Percentiles rank a stretch among this genome's conserved stretches.
Evolutionary conservation across 1,140 invertebrate genomes (phyloP).

Genomic region (Caenorhabditis brenneri): DNA sequence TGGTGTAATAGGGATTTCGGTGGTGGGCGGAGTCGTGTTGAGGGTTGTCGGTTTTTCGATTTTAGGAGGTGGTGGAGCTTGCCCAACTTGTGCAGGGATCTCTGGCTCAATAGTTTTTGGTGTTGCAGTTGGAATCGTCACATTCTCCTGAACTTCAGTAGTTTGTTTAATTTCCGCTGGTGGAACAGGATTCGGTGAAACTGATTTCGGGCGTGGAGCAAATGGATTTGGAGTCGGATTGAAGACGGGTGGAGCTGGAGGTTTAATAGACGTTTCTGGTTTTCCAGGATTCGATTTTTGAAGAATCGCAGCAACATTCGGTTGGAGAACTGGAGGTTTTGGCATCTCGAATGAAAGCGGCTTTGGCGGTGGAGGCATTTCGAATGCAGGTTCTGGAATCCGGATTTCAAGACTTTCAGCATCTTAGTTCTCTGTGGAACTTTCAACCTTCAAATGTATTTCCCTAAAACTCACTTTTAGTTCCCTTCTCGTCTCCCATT

Average conservation of each 20-base stretch:
- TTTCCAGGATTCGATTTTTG: background rate
- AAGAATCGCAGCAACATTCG: background rate
- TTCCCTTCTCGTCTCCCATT: background rate
- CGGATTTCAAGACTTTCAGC: too few relatives aligned
- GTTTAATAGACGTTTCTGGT: background rate
- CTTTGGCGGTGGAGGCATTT: slow-evolving; percentile 4
- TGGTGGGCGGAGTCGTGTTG: background rate
- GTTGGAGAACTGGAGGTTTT: slow-evolving; percentile 15
- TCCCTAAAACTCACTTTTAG: slow-evolving; percentile 10
- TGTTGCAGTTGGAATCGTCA: too few relatives aligned
- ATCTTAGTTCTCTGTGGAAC: background rate
- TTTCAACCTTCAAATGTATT: background rate
- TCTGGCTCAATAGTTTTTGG: background rate
- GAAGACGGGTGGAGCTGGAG: background rate
- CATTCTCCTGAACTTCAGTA: background rate
- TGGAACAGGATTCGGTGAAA: background rate
- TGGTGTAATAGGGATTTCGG: slow-evolving; percentile 18
- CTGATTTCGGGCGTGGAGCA: slow-evolving; percentile 16
- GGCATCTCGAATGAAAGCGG: slow-evolving; percentile 25
- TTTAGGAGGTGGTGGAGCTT: too few relatives aligned
- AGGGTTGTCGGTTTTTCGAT: background rate
- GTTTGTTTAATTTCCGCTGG: background rate
- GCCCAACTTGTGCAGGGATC: too few relatives aligned
- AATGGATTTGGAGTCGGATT: background rate
- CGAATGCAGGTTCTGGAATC: background rate